Percentiles rank a stretch among this genome's conserved stretches.
phyloP scores from a whole-genome alignment of 2,797 vertebrate genomes.

The Syngnathus acus region DNA sequence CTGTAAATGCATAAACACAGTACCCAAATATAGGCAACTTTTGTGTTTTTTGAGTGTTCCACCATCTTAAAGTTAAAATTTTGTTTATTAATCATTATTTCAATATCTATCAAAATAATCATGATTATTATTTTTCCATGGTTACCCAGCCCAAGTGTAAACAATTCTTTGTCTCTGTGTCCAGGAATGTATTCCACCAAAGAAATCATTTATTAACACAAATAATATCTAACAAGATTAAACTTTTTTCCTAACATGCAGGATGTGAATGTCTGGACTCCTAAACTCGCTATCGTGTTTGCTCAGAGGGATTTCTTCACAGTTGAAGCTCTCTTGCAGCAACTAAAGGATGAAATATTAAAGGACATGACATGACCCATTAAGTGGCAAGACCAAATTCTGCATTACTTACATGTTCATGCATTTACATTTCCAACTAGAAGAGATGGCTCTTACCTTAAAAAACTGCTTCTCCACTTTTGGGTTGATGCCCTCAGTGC shows the following conservation, averaged over 20 bases:
- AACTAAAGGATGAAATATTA: conserved; percentile 66
- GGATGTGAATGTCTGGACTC: conserved; percentile 88
- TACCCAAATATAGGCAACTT: neutral
- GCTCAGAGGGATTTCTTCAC: conserved; percentile 80
- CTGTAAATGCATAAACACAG: neutral
- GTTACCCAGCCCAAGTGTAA: neutral
- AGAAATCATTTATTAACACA: neutral
- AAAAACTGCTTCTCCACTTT: conserved; percentile 87
- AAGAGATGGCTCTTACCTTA: conserved; percentile 69
- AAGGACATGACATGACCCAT: conserved; percentile 1
- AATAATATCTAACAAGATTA: conserved; percentile 13
- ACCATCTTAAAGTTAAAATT: neutral
- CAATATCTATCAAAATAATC: too few relatives aligned
- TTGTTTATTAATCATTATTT: neutral
- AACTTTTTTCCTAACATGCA: conserved; percentile 62
- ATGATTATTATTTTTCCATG: too few relatives aligned
- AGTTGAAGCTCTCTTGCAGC: conserved; percentile 78
- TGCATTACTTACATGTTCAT: neutral
- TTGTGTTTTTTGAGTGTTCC: neutral
- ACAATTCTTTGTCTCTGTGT: neutral
- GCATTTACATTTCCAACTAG: neutral
- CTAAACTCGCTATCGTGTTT: conserved; percentile 88
- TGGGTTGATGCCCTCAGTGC: conserved; percentile 89
- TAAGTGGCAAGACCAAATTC: neutral
- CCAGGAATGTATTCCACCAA: neutral